phyloP scores from a whole-genome alignment of 2,888 invertebrate species.

The Tetheella fluctuosa region DNA sequence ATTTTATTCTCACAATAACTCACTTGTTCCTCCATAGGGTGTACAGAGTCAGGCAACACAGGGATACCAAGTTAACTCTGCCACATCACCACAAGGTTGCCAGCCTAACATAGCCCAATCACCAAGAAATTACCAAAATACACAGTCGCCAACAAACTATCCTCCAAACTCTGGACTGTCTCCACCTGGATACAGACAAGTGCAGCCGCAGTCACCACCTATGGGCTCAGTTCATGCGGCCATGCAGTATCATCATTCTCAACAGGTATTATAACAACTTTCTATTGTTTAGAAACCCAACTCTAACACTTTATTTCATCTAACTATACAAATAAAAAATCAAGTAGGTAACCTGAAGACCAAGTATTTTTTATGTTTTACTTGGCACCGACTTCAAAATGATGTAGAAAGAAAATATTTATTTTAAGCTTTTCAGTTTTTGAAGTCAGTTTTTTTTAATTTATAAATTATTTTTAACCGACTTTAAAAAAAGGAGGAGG shows the following conservation, averaged over 20 bases:
- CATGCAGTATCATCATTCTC: conserved; percentile 78
- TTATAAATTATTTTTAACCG: no score
- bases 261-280: conserved; percentile 61
- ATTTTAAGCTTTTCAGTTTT: no score
- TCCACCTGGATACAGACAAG: conserved; percentile 81
- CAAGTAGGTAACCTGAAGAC: no score
- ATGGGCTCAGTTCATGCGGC: conserved; percentile 76
- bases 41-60: conserved; percentile 78
- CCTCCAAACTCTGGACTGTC: conserved; percentile 79
- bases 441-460: no score
- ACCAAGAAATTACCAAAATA: conserved; percentile 79
- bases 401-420: no score
- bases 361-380: no score
- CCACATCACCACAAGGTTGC: conserved; percentile 79
- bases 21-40: conserved; percentile 46
- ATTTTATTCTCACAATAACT: not conserved
- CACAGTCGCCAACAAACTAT: conserved; percentile 82
- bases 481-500: no score
- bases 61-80: conserved; percentile 83
- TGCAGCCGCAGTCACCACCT: conserved; percentile 77
- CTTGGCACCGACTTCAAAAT: no score
- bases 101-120: conserved; percentile 71
- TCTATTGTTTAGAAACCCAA: not conserved
- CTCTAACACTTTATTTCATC: no score
- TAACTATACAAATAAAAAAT: no score